Conservation (phyloP, 2,797 vertebrate species). For the Lepilemur septentrionalis region DNA sequence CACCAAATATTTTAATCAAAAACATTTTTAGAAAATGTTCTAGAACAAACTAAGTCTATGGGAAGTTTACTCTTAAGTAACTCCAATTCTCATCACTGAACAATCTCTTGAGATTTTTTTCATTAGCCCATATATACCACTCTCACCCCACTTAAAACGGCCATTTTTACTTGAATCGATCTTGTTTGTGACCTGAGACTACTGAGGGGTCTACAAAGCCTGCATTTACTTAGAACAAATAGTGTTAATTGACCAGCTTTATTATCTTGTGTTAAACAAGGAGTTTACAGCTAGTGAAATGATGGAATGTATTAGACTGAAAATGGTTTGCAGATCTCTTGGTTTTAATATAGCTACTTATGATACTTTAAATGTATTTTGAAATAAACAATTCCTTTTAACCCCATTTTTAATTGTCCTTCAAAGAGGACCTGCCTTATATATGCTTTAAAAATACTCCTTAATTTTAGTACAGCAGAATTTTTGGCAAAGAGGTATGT, state of each 20-base stretch:
- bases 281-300: slow-evolving; percentile 84
- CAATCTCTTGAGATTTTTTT: slow-evolving; percentile 28
- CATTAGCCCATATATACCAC: not conserved
- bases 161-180: slow-evolving; percentile 36
- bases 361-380: slow-evolving; percentile 78
- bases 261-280: slow-evolving; percentile 77
- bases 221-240: slow-evolving; percentile 63
- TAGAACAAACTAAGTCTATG: not conserved
- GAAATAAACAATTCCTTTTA: slow-evolving; percentile 75
- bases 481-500: slow-evolving; percentile 44
- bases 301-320: slow-evolving; percentile 80
- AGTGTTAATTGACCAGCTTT: slow-evolving; percentile 80
- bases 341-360: slow-evolving; percentile 75
- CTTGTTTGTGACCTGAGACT: slow-evolving; percentile 46
- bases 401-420: slow-evolving; percentile 71
- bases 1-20: slow-evolving; percentile 46
- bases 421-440: slow-evolving; percentile 81
- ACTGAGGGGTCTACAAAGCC: slow-evolving; percentile 73
- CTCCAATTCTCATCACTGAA: slow-evolving; percentile 4
- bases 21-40: slow-evolving; percentile 34
- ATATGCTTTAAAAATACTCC: slow-evolving; percentile 66
- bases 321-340: slow-evolving; percentile 74
- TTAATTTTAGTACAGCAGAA: slow-evolving; percentile 64
- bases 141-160: slow-evolving; percentile 50
- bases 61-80: slow-evolving; percentile 35